Percentiles rank a stretch among this genome's conserved stretches.
Conservation (phyloP, 1,140 invertebrate species). For the Apis dorsata region DNA sequence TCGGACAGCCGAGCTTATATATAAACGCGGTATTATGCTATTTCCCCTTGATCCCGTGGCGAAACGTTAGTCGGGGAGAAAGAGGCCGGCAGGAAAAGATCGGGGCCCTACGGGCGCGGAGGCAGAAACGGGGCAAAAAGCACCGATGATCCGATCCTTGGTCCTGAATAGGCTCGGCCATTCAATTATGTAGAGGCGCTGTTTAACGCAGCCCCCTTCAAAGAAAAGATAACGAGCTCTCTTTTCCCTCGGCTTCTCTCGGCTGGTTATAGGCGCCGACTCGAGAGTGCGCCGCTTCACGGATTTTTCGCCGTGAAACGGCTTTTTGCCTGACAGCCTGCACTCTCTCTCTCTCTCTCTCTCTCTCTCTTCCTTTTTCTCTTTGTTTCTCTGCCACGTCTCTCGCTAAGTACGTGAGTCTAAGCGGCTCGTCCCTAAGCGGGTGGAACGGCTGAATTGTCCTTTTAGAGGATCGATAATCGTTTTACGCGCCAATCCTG, state of each 20-base stretch:
- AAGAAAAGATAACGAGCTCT: conserved; percentile 61
- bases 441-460: conserved; percentile 16
- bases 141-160: conserved; percentile 45
- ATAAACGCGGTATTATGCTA: conserved; percentile 21
- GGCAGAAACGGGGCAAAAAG: conserved; percentile 46
- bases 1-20: not conserved
- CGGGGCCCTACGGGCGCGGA: not conserved
- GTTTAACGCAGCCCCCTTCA: conserved; percentile 53
- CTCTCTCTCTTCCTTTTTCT: not conserved
- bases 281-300: conserved; percentile 35
- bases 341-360: not conserved
- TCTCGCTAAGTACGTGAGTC: too few relatives aligned
- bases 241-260: conserved; percentile 36
- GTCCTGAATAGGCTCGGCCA: conserved; percentile 49
- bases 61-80: not conserved
- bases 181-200: conserved; percentile 61
- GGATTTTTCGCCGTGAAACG: conserved; percentile 38
- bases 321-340: conserved; percentile 15
- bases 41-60: conserved; percentile 5
- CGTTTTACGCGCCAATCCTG: conserved; percentile 22
- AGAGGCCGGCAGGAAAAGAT: conserved; percentile 1
- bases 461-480: conserved; percentile 29
- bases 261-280: conserved; percentile 39
- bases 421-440: conserved; percentile 16
- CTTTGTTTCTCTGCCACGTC: too few relatives aligned